phyloP scores from a whole-genome alignment of 1,140 invertebrate species.

The Drosophila santomea region DNA sequence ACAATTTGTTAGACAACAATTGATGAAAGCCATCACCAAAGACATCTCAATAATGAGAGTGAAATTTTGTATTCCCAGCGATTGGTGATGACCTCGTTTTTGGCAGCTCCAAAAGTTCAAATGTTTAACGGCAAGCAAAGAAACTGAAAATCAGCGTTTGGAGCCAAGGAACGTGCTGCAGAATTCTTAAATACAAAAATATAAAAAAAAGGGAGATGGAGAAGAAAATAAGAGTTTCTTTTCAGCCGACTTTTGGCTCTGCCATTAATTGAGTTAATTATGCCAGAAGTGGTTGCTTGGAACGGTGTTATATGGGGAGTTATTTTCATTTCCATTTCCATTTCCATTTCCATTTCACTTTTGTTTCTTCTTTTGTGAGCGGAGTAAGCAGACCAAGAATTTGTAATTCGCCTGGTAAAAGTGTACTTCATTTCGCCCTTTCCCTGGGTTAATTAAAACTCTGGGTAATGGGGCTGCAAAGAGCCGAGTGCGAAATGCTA shows the following conservation, averaged over 20 bases:
- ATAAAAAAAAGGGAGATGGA: conserved; percentile 29
- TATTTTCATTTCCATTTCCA: conserved; percentile 30
- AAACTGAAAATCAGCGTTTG: conserved; percentile 18
- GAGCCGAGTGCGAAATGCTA: conserved; percentile 10
- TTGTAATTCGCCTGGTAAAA: conserved; percentile 30
- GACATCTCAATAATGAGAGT: conserved; percentile 60
- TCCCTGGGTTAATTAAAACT: conserved; percentile 23
- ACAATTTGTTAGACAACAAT: conserved; percentile 54
- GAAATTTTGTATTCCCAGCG: conserved; percentile 50
- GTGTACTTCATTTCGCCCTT: conserved; percentile 13
- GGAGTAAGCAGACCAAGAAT: conserved; percentile 47
- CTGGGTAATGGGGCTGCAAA: neutral
- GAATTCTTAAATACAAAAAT: conserved; percentile 36
- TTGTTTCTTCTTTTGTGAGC: neutral
- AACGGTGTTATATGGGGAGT: conserved; percentile 9
- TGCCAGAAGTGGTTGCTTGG: conserved; percentile 39
- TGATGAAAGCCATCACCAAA: conserved; percentile 31
- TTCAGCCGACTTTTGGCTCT: conserved; percentile 21
- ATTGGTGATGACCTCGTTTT: conserved; percentile 35
- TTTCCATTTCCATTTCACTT: neutral
- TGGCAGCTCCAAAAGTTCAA: conserved; percentile 26
- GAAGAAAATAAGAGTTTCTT: conserved; percentile 47
- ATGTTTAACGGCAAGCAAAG: conserved; percentile 27
- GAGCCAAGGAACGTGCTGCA: conserved; percentile 36
- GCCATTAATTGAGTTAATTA: conserved; percentile 60